Percentiles rank a stretch among this genome's conserved stretches.
phyloP scores from a whole-genome alignment of 2,113 vertebrate genomes.

The Peromyscus californicus region DNA sequence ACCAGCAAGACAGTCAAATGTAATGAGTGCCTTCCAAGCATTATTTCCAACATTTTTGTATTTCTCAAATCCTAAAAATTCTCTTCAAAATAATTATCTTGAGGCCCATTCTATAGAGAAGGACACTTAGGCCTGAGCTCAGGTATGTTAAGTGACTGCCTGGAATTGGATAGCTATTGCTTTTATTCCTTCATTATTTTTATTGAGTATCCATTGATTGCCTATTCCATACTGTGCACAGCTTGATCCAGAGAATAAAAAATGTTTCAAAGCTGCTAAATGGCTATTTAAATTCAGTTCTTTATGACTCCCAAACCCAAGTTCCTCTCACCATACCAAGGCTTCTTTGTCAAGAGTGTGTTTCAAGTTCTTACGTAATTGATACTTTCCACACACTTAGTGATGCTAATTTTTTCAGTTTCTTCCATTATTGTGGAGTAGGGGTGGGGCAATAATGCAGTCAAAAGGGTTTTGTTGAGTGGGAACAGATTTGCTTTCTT shows the following conservation, averaged over 20 bases:
- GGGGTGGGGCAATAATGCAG: neutral
- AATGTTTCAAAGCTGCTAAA: neutral
- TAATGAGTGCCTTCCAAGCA: neutral
- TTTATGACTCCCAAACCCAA: neutral
- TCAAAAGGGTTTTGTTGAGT: neutral
- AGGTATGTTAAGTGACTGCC: neutral
- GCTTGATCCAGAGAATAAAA: slow-evolving; percentile 41
- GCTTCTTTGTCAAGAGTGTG: neutral
- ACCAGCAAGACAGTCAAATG: neutral
- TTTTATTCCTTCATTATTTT: slow-evolving; percentile 46
- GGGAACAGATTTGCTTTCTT: neutral
- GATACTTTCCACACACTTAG: neutral
- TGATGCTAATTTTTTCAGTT: neutral
- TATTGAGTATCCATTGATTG: slow-evolving; percentile 50
- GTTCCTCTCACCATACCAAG: neutral
- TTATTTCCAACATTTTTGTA: neutral
- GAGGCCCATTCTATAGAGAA: neutral
- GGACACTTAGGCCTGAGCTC: neutral
- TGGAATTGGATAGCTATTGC: neutral
- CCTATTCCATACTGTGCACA: neutral
- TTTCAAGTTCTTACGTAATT: neutral
- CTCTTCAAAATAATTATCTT: neutral
- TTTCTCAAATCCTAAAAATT: neutral
- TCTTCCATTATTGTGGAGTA: neutral
- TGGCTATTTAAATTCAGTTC: slow-evolving; percentile 34